phyloP scores from a whole-genome alignment of 2,797 vertebrate species.

The Hippopotamyrus pictus region DNA sequence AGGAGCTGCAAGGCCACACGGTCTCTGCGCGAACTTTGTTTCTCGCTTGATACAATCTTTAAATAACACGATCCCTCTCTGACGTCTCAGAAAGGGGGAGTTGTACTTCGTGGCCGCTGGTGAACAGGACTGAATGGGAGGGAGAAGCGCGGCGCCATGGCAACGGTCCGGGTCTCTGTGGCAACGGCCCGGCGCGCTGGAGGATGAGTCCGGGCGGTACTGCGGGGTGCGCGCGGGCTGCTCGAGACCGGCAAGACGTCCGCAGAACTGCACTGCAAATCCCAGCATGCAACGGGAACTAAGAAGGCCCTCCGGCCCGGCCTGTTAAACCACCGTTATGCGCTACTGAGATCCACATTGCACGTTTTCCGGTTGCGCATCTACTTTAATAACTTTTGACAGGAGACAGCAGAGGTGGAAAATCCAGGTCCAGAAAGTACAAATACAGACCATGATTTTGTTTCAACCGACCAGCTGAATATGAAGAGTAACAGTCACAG shows the following conservation, averaged over 20 bases:
- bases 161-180: not conserved
- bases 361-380: not conserved
- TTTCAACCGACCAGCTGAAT: not conserved
- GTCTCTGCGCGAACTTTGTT: conserved; percentile 45
- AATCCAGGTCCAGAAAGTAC: not conserved
- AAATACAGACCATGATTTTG: not conserved
- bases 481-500: not conserved
- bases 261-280: conserved; percentile 2
- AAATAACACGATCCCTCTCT: conserved; percentile 55
- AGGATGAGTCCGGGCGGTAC: conserved; percentile 8
- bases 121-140: conserved; percentile 23
- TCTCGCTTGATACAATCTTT: conserved; percentile 48
- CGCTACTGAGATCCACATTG: not conserved
- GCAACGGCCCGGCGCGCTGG: not conserved
- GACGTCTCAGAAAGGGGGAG: conserved; percentile 47
- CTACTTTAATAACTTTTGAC: not conserved
- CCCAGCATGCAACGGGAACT: not conserved
- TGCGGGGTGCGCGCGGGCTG: not conserved
- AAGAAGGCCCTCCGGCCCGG: not conserved
- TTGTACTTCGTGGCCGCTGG: conserved; percentile 10
- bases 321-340: not conserved
- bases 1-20: conserved; percentile 54
- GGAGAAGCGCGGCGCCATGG: conserved; percentile 11
- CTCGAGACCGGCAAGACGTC: not conserved
- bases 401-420: not conserved